phyloP scores from a whole-genome alignment of 2,797 vertebrate species.

The Falco rusticolus region DNA sequence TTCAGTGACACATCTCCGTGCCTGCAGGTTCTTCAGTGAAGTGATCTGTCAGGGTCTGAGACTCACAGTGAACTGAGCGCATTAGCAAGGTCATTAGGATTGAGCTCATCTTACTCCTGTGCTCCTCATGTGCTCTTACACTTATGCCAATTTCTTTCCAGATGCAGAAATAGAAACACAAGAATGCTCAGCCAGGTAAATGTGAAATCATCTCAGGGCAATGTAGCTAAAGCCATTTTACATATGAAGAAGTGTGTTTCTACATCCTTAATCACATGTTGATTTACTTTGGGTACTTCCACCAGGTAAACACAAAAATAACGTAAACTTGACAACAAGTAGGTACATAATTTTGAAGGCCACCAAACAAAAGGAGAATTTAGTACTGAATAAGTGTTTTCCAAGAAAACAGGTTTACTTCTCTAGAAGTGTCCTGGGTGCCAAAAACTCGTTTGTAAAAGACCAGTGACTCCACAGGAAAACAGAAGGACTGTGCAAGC shows the following conservation, averaged over 20 bases:
- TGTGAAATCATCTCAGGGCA: not conserved
- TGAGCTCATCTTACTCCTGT: not conserved
- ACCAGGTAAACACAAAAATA: not conserved
- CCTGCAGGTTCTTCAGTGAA: not conserved
- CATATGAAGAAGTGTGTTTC: not conserved
- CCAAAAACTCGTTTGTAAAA: conserved; percentile 12
- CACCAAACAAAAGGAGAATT: not conserved
- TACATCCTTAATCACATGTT: not conserved
- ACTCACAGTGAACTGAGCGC: not conserved
- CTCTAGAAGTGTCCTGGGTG: not conserved
- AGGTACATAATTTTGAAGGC: not conserved
- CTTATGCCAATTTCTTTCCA: not conserved
- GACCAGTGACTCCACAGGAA: not conserved
- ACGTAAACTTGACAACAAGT: not conserved
- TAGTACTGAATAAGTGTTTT: not conserved
- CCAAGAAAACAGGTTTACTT: not conserved
- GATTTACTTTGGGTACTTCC: not conserved
- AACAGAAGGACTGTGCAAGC: not conserved
- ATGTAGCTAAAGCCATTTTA: not conserved
- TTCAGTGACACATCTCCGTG: not conserved
- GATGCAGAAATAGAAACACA: not conserved
- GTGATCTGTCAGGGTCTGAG: not conserved
- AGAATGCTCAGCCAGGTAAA: not conserved
- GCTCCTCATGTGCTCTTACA: not conserved
- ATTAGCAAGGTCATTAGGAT: not conserved